A percentile compares a stretch with the other conserved stretches of the same genome.
phyloP scores from a whole-genome alignment of 2,113 vertebrate species.

The Argyrosomus japonicus region DNA sequence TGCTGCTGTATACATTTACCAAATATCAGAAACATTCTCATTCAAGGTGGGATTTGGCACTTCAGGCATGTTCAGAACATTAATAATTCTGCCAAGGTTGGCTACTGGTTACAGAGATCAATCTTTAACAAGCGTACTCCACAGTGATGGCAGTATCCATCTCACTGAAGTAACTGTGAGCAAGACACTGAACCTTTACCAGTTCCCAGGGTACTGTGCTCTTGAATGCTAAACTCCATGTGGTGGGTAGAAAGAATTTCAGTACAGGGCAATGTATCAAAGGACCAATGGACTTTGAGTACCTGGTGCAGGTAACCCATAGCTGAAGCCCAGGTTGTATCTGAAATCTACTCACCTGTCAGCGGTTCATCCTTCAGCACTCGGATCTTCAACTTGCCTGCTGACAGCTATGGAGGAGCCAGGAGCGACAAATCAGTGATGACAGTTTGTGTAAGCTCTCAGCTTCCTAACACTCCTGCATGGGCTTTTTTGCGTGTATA shows the following conservation, averaged over 20 bases:
- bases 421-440: constrained; percentile 36
- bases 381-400: constrained; percentile 89
- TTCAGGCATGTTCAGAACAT: constrained; percentile 9
- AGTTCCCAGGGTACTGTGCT: constrained; percentile 9
- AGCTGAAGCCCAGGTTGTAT: constrained; percentile 18
- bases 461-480: neutral
- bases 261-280: neutral
- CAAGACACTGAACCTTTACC: constrained; percentile 13
- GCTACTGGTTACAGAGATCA: constrained; percentile 12
- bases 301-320: constrained; percentile 20
- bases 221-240: constrained; percentile 18
- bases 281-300: neutral
- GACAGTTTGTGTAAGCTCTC: neutral
- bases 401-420: constrained; percentile 81
- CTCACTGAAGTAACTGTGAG: neutral
- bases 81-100: constrained; percentile 26
- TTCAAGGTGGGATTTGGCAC: neutral
- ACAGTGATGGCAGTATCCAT: constrained; percentile 2
- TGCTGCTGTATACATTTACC: neutral
- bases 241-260: constrained; percentile 5
- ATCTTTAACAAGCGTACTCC: constrained; percentile 21
- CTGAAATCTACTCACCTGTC: constrained; percentile 70
- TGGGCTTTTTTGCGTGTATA: neutral
- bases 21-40: neutral
- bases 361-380: constrained; percentile 85